Percentiles rank a stretch among this genome's conserved stretches.
phyloP scores from a whole-genome alignment of 1,140 invertebrate genomes.

The Ctenoplectra terminalis region DNA sequence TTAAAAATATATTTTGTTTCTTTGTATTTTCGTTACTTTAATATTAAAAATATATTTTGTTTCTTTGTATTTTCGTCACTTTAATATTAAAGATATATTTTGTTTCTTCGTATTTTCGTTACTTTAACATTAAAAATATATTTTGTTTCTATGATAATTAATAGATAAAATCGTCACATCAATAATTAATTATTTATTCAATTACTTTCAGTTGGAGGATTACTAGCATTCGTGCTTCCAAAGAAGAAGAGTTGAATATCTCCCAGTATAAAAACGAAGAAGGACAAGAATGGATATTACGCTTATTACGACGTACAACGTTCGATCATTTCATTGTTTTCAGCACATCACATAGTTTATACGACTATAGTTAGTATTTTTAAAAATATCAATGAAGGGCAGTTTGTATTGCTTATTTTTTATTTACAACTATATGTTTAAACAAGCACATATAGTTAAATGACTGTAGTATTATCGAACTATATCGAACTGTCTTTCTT shows the following conservation, averaged over 20 bases:
- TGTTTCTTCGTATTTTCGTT: too few relatives aligned
- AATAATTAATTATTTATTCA: not conserved
- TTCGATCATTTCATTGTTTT: not conserved
- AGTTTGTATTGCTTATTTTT: not conserved
- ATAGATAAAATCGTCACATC: not conserved
- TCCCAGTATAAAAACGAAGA: not conserved
- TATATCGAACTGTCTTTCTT: not conserved
- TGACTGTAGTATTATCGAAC: not conserved
- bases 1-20: too few relatives aligned
- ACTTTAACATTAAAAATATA: too few relatives aligned
- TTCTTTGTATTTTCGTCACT: not conserved
- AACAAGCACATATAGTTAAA: not conserved
- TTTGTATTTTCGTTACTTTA: too few relatives aligned
- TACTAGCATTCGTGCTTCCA: slow-evolving; percentile 45
- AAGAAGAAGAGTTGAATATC: slow-evolving; percentile 50
- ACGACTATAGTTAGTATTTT: not conserved
- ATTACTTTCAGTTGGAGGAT: slow-evolving; percentile 57
- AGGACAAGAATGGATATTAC: not conserved
- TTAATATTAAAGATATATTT: too few relatives aligned
- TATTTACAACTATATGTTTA: too few relatives aligned
- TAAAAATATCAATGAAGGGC: not conserved
- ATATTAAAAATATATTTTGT: too few relatives aligned
- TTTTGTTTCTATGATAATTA: too few relatives aligned
- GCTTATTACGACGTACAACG: slow-evolving; percentile 17
- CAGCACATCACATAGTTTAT: not conserved